These are phyloP conservation scores for Pipistrellus pipistrellus DNA, from an alignment of 2,797 vertebrate species.

Conservation along the genomic window DNA sequence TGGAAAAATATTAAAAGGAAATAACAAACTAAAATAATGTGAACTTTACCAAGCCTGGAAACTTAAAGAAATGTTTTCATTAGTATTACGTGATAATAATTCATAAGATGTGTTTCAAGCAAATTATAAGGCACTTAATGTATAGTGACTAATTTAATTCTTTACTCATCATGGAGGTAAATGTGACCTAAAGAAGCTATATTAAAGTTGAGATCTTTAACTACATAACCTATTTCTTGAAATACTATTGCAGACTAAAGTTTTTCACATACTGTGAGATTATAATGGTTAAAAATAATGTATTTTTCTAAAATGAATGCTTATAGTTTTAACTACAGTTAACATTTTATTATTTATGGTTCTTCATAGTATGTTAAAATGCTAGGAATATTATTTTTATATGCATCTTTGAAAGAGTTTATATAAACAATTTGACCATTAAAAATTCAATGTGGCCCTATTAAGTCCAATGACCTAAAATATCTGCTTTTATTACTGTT, in stretches of 20 bases:
- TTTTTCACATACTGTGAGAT: neutral
- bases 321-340: neutral
- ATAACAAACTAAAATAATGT: neutral
- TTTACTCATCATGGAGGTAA: neutral
- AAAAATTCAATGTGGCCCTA: neutral
- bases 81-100: neutral
- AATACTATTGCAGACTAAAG: neutral
- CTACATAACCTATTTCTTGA: neutral
- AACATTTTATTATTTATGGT: constrained; percentile 47
- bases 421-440: neutral
- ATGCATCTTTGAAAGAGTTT: constrained; percentile 26
- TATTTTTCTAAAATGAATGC: neutral
- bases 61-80: neutral
- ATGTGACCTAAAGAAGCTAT: neutral
- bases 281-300: neutral
- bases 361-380: neutral
- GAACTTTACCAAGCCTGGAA: neutral
- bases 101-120: neutral
- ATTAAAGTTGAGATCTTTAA: neutral
- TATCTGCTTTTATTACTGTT: constrained; percentile 59
- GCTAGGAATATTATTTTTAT: neutral
- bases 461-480: constrained; percentile 40
- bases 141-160: neutral
- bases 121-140: neutral
- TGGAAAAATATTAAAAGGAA: neutral